Evolutionary conservation across 2,113 vertebrate genomes (phyloP).

Genomic region (human (Homo sapiens)): GRCh38 chr3:3781501-3782000

Average conservation of each 20-base stretch:
- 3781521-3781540: too few relatives aligned
- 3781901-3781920: background rate
- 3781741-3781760: background rate
- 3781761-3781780: background rate
- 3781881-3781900: background rate
- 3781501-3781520: too few relatives aligned
- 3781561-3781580: too few relatives aligned
- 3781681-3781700: background rate
- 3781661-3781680: background rate
- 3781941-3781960: background rate
- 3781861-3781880: background rate
- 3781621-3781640: too few relatives aligned
- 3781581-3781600: too few relatives aligned
- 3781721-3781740: background rate
- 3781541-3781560: too few relatives aligned
- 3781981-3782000: background rate
- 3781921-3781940: background rate
- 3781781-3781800: background rate
- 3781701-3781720: background rate
- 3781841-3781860: background rate
- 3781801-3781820: background rate
- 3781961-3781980: background rate
- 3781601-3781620: too few relatives aligned
- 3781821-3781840: background rate
- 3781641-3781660: too few relatives aligned